phyloP scores from a whole-genome alignment of 1,140 invertebrate species.

The Planococcus citri region DNA sequence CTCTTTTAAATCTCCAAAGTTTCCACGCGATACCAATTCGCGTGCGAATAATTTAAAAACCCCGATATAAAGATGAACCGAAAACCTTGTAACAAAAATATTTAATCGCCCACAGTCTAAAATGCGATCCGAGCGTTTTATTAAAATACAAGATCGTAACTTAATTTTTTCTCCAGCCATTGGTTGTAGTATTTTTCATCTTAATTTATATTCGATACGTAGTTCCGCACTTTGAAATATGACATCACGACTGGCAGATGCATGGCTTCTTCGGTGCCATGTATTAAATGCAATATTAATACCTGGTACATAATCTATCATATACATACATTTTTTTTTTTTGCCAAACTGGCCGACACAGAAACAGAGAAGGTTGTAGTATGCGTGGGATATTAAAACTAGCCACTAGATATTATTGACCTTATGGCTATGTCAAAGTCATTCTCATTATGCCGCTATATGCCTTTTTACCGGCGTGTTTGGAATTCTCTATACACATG shows the following conservation, averaged over 20 bases:
- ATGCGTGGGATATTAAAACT: conserved; percentile 6
- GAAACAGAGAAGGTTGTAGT: background rate
- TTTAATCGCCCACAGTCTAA: background rate
- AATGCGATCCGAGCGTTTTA: background rate
- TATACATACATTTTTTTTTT: background rate
- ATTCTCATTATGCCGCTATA: background rate
- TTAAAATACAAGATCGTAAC: background rate
- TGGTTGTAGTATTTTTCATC: background rate
- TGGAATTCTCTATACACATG: background rate
- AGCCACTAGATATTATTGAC: conserved; percentile 3
- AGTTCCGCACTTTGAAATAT: background rate
- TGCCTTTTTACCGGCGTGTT: no score
- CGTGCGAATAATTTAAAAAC: background rate
- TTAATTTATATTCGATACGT: conserved; percentile 8
- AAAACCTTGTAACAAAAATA: background rate
- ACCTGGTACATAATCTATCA: conserved; percentile 7
- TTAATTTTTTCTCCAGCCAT: background rate
- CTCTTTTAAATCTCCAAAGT: no score
- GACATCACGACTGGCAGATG: conserved; percentile 5
- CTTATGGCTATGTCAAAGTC: background rate
- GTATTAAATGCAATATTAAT: conserved; percentile 4
- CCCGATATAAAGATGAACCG: no score
- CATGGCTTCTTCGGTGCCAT: background rate
- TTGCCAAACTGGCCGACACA: background rate
- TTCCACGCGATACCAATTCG: background rate